Evolutionary conservation across 92 coral and sea anemone species (phyloP), one percentile per base, ranked within the genome.

Genomic region (Phymanthus crucifer): DNA sequence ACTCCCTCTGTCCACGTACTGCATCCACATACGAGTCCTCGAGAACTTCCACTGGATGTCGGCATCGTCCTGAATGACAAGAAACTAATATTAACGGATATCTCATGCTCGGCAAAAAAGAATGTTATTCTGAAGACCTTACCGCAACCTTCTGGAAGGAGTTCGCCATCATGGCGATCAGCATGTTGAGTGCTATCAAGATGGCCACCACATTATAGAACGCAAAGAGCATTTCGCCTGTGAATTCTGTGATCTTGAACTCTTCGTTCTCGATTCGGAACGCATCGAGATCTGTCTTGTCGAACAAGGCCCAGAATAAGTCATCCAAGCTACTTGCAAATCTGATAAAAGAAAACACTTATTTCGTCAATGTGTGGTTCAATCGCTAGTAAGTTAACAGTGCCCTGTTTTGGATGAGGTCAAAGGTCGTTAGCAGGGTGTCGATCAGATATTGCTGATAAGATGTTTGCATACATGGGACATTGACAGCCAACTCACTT

Each of bases 291-390:
- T 92, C 94, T 0, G 91, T 83, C 61, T 91, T 78, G 81, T 90
- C 98, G 71, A 94, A 94, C 74, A 94, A 48, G 14, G 94, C 98
- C 98, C 98, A 94, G 47, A 94, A 94, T 82, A 94, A 78, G 50
- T 77, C 73, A 47, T 84, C 83, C 13, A 88, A 40, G 31, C 95
- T 76, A 24, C 82, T 77, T 2, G 76, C 10, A 23, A 88, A 48
- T 7, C 91, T 88, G 54, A 54, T 54, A 7, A 0, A 52, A 18
- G n/a, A 0, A 54, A 54, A 43, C n/a, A n/a, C n/a, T n/a, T n/a
- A n/a, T n/a, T n/a, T n/a, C n/a, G n/a, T n/a, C n/a, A n/a, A n/a
- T n/a, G n/a, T n/a, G n/a, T n/a, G n/a, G n/a, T n/a, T n/a, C n/a
- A n/a, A n/a, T n/a, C n/a, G n/a, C n/a, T n/a, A n/a, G n/a, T n/a